A percentile compares a stretch with the other conserved stretches of the same genome.
Evolutionary conservation across 2,888 invertebrate species (phyloP).

Genomic region (Hoplodrina ambigua): DNA sequence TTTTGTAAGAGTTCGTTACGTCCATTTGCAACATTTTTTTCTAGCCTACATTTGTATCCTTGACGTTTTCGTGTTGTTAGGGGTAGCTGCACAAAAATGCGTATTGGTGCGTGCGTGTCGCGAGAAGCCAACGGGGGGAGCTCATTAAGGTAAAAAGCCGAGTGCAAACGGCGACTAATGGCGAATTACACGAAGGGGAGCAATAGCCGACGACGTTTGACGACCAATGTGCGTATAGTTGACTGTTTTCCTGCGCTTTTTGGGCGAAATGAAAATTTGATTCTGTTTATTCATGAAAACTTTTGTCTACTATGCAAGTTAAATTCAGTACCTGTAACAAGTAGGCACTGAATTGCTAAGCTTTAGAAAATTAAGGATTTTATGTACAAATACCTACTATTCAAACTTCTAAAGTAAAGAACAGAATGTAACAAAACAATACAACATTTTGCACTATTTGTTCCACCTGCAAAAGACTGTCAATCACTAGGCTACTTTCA

Average conservation of each 20-base stretch:
- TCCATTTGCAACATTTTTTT: no score
- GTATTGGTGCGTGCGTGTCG: constrained; percentile 83
- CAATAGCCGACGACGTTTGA: constrained; percentile 74
- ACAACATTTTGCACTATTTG: neutral
- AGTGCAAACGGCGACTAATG: constrained; percentile 90
- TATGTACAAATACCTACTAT: neutral
- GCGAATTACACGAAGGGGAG: constrained; percentile 90
- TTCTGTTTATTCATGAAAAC: constrained; percentile 2
- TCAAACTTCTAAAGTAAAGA: neutral
- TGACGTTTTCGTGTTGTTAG: constrained; percentile 64
- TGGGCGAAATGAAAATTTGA: constrained; percentile 24
- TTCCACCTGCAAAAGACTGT: neutral
- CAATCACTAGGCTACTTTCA: neutral
- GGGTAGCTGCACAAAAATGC: constrained; percentile 86
- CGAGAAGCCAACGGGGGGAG: constrained; percentile 80
- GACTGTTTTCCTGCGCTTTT: constrained; percentile 39
- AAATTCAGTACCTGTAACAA: neutral
- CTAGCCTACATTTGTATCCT: constrained; percentile 54
- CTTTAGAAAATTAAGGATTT: neutral
- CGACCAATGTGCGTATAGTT: constrained; percentile 61
- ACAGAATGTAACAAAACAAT: neutral
- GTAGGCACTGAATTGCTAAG: no score
- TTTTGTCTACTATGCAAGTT: neutral
- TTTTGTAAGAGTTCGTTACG: constrained; percentile 52
- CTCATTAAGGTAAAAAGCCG: constrained; percentile 91